Base-by-base conservation (phyloP, 2,797 vertebrate genomes). In the Phoxinus dragarum region DNA sequence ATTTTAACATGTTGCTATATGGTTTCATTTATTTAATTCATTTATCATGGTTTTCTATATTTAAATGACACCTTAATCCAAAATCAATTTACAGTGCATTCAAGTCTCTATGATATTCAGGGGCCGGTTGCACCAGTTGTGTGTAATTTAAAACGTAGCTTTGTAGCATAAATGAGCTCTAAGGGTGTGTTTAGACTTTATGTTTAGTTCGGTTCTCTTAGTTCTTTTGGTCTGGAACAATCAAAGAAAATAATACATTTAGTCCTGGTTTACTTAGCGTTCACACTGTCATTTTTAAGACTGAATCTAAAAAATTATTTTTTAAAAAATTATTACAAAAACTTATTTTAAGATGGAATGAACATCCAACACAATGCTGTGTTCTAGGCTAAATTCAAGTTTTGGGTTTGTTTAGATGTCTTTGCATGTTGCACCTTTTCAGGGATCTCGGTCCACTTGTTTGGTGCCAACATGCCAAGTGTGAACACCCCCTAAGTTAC, bases 1-100 rank as follows among this genome's bases (percentile, higher is more conserved):
- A 52, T 52, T 80, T 67, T 54, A 68, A 7, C 21, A 68, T 52
- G 31, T 23, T 68, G 42, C 12, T 69, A 36, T 68, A 11, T 52
- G 64, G 44, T 52, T 80, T 38, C 64, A 80, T 16, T 36, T 67
- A 49, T n/a, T n/a, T n/a, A n/a, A n/a, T n/a, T n/a, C n/a, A n/a
- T n/a, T n/a, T n/a, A n/a, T n/a, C n/a, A n/a, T n/a, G n/a, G n/a
- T n/a, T n/a, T 16, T 59, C 64, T 34, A 54, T 16, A 42, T 77
- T 59, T 77, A 5, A 27, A 19, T 47, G 42, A 14, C 10, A n/a
- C 21, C 38, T 49, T 49, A 36, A 49, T 21, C 77, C 16, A 52
- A 27, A 66, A 42, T 61, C 8, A 31, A 34, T 34, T 54, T 31
- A 16, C 27, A 73, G 36, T 21, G 5, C 44, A 34, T 52, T 34